Percentiles rank a stretch among this genome's conserved stretches.
Conservation (phyloP, 2,888 invertebrate species). For the Pristionchus exspectatus region DNA sequence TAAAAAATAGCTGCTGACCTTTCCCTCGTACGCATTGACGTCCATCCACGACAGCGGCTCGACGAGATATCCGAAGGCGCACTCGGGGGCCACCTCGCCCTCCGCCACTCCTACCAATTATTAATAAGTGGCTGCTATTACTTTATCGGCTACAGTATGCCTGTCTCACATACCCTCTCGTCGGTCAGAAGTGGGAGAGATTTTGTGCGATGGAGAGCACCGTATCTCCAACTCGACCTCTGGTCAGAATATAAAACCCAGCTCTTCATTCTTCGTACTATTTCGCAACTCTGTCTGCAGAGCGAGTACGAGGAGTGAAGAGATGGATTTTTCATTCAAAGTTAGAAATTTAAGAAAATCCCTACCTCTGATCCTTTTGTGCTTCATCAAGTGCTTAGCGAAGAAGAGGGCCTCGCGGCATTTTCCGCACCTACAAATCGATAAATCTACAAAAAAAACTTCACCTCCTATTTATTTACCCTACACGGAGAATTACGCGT, state of each 20-base stretch:
- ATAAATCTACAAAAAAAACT: neutral
- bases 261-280: too few species aligned
- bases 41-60: conserved; percentile 73
- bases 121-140: neutral
- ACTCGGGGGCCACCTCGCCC: conserved; percentile 30
- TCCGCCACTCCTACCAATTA: conserved; percentile 1
- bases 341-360: too few species aligned
- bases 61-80: conserved; percentile 66
- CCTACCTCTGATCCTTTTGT: conserved; percentile 54
- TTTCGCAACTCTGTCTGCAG: neutral
- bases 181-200: too few species aligned
- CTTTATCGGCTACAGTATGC: too few species aligned
- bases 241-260: too few species aligned
- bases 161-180: too few species aligned
- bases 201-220: too few species aligned
- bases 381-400: conserved; percentile 64
- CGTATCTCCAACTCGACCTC: too few species aligned
- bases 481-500: neutral
- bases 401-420: conserved; percentile 68
- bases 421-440: conserved; percentile 61
- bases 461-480: neutral
- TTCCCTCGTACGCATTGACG: conserved; percentile 63
- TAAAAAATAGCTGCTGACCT: conserved; percentile 53
- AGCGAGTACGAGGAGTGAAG: neutral
- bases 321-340: too few species aligned